Evolutionary conservation across 2,888 invertebrate species (phyloP).

Genomic region (Pyrrhia umbra): DNA sequence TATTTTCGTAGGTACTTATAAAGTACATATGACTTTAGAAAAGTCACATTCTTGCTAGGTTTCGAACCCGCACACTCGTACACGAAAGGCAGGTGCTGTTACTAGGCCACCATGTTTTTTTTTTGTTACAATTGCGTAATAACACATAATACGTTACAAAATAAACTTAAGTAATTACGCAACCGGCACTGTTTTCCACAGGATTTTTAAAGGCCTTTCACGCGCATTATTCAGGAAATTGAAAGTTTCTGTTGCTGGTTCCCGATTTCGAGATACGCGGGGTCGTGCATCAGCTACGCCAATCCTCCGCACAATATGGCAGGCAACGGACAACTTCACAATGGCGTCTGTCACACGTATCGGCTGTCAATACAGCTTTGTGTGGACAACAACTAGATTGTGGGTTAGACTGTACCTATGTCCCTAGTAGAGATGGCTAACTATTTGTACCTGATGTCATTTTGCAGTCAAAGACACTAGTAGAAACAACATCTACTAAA

Average conservation of each 20-base stretch:
- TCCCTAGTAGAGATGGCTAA: constrained; percentile 8
- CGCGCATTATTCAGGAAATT: neutral
- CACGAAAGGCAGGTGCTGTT: no score
- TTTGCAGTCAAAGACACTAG: neutral
- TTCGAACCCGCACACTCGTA: no score
- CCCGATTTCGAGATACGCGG: constrained; percentile 24
- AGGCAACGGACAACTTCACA: constrained; percentile 56
- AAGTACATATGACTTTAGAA: no score
- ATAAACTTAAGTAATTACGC: neutral
- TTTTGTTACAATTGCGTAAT: no score
- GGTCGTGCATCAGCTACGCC: constrained; percentile 47
- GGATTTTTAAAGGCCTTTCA: no score
- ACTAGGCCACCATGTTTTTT: no score
- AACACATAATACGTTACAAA: no score
- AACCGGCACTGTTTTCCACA: no score
- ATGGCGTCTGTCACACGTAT: constrained; percentile 52
- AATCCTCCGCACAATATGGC: constrained; percentile 48
- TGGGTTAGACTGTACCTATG: constrained; percentile 21
- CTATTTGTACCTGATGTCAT: neutral
- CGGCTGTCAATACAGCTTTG: constrained; percentile 61
- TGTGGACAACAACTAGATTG: constrained; percentile 29
- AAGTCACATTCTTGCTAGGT: no score
- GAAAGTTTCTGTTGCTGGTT: constrained; percentile 4
- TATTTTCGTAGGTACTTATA: no score
- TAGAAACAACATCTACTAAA: no score